Percentiles rank a stretch among this genome's conserved stretches.
phyloP scores from a whole-genome alignment of 2,797 vertebrate species.

The Adelosebastes latens region DNA sequence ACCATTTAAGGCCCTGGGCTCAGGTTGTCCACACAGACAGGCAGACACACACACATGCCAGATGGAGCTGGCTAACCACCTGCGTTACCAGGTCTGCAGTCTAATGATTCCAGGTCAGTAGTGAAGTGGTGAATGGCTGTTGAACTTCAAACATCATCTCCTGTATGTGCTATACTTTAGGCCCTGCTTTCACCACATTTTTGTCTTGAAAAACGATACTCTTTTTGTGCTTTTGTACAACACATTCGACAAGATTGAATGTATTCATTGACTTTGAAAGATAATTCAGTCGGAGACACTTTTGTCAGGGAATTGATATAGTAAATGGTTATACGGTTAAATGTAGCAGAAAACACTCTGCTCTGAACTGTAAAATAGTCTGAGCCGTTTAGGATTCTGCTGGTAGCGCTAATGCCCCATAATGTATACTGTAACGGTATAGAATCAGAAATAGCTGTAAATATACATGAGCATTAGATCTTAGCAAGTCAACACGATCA shows the following conservation, averaged over 20 bases:
- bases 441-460: background rate
- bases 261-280: background rate
- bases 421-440: background rate
- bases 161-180: background rate
- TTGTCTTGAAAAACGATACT: background rate
- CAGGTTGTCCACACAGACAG: constrained; percentile 13
- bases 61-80: background rate
- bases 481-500: background rate
- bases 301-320: background rate
- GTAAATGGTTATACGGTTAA: too few species aligned
- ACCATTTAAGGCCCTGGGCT: constrained; percentile 55
- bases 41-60: background rate
- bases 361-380: background rate
- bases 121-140: constrained; percentile 9
- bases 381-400: background rate
- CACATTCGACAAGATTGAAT: background rate
- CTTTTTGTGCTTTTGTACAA: background rate
- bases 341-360: background rate
- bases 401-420: background rate
- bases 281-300: background rate
- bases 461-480: background rate
- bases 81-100: constrained; percentile 8
- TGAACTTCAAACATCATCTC: background rate
- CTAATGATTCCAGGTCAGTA: constrained; percentile 30
- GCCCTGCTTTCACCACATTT: background rate